Base-by-base conservation (phyloP, 2,113 vertebrate species). In the Gallinago paraguaiae region DNA sequence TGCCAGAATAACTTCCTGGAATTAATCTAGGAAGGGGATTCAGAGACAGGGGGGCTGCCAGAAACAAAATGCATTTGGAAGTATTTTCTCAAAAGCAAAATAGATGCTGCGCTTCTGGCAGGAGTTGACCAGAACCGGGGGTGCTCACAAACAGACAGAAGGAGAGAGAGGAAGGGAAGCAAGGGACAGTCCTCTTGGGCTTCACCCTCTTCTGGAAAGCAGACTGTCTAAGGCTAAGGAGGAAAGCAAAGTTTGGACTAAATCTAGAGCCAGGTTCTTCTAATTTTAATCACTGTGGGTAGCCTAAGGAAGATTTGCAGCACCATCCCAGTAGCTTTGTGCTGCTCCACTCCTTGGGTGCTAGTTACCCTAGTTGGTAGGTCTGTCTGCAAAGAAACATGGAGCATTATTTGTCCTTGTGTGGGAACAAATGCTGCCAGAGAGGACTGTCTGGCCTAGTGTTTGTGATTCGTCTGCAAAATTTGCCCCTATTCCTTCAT, bases 1-100 rank as follows among this genome's bases (percentile, higher is more conserved):
- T 79, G 77, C 60, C 56, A 95, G 86, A 95, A 82, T 60, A 91
- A 91, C 45, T 81, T 94, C 28, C 57, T 91, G 92, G 86, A 94
- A 81, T n/a, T 7, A 81, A 70, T 81, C 53, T 72, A 90, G 24
- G 39, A 90, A 81, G 25, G 31, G 30, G 76, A 88, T 82, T 83
- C 39, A 75, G 71, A 81, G 85, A 67, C 63, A 57, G 54, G 41
- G n/a, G 65, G 60, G 10, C 54, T 90, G 85, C 88, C 76, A 96
- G 85, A 93, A 96, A 77, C 39, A 86, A 88, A 95, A 88, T 25
- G 27, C 46, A 81, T 77, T 92, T 96, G 41, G 51, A 90, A 88
- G 51, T 92, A 37, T 90, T 90, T 88, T 94, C 72, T 95, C 65
- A 45, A 90, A 83, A 86, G 37, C 8, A 74, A 88, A 94, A 90